These are phyloP conservation scores for Oedothorax gibbosus DNA, from an alignment of 1,140 invertebrate genomes.

Conservation along the genomic window DNA sequence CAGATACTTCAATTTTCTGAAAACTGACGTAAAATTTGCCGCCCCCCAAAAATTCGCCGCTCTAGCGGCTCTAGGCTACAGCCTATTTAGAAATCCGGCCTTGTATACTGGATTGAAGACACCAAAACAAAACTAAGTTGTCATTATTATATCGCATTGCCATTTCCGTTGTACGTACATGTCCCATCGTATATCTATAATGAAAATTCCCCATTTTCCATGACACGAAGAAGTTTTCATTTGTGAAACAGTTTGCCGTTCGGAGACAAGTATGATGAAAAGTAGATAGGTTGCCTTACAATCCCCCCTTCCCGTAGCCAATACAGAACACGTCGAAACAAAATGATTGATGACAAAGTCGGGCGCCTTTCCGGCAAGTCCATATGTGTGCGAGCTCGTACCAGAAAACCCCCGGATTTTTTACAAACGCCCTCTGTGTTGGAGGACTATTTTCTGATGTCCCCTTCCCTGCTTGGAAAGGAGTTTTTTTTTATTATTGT, in stretches of 20 bases:
- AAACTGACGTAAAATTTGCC: no score
- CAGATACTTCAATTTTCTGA: no score
- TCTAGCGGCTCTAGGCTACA: no score
- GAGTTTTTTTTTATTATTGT: no score
- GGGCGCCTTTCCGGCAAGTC: slow-evolving; percentile 56
- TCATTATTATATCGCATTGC: no score
- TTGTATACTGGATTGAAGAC: no score
- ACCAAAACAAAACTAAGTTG: no score
- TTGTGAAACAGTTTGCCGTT: slow-evolving; percentile 60
- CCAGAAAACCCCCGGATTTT: slow-evolving; percentile 10
- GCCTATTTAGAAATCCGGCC: no score
- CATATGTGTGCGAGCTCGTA: slow-evolving; percentile 22
- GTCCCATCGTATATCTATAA: slow-evolving; percentile 26
- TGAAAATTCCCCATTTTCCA: slow-evolving; percentile 48
- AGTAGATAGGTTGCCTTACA: slow-evolving; percentile 61
- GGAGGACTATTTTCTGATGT: slow-evolving; percentile 55
- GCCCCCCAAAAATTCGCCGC: no score
- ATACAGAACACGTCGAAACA: slow-evolving; percentile 62
- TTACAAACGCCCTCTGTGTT: slow-evolving; percentile 57
- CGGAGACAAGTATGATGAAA: slow-evolving; percentile 58
- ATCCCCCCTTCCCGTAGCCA: slow-evolving; percentile 49
- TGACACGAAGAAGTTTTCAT: slow-evolving; percentile 56
- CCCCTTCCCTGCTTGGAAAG: not conserved
- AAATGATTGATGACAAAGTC: slow-evolving; percentile 59
- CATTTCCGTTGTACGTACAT: no score